These are phyloP conservation scores for Malacoctenus gilli DNA, from an alignment of 2,797 vertebrate genomes.

Conservation along the genomic window DNA sequence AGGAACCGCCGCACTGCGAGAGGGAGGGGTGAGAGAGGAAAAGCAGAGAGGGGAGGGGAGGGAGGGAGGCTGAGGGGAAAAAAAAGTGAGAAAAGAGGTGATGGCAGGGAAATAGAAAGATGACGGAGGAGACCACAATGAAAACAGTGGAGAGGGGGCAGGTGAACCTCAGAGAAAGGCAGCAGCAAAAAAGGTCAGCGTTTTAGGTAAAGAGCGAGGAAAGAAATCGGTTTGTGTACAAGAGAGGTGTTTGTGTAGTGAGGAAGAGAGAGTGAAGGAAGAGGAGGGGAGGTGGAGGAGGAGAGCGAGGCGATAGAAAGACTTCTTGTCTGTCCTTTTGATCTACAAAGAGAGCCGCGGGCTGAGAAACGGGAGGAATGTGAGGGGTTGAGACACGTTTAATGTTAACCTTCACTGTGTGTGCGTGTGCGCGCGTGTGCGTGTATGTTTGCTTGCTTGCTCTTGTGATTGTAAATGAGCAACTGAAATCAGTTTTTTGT, in stretches of 20 bases:
- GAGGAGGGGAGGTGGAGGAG: constrained; percentile 35
- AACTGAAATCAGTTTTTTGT: constrained; percentile 12
- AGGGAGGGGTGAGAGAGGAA: constrained; percentile 63
- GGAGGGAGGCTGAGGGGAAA: constrained; percentile 44
- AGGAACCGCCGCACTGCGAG: constrained; percentile 77
- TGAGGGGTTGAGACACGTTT: constrained; percentile 73
- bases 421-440: constrained; percentile 13
- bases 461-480: constrained; percentile 13
- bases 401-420: constrained; percentile 65
- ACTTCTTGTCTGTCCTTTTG: constrained; percentile 73
- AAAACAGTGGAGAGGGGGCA: constrained; percentile 21
- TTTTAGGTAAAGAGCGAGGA: background rate
- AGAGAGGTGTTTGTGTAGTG: constrained; percentile 31
- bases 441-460: constrained; percentile 2
- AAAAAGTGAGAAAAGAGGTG: constrained; percentile 58
- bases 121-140: constrained; percentile 4
- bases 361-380: constrained; percentile 74
- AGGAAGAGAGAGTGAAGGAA: constrained; percentile 53
- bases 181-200: constrained; percentile 28
- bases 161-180: constrained; percentile 11
- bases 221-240: constrained; percentile 10
- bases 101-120: constrained; percentile 55
- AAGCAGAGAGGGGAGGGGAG: constrained; percentile 7
- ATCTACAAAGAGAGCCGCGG: constrained; percentile 75
- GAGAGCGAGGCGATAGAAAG: constrained; percentile 57